Evolutionary conservation across 2,797 vertebrate species (phyloP).

Genomic region (Smutsia temminckii): DNA sequence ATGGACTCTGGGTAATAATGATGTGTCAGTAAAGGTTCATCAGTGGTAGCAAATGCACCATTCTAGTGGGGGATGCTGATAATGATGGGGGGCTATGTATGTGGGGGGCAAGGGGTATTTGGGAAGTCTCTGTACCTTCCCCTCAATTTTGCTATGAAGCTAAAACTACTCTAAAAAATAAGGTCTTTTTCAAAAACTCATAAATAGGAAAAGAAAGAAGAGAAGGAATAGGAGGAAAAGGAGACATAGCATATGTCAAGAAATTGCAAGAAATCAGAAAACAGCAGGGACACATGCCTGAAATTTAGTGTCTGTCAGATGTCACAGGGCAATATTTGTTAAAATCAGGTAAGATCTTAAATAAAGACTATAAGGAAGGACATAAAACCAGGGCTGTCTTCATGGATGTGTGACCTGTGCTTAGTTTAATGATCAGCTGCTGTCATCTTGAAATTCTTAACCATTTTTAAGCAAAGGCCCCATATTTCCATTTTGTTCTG

Average conservation of each 20-base stretch:
- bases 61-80: not conserved
- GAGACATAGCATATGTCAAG: not conserved
- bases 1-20: not conserved
- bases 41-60: not conserved
- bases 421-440: not conserved
- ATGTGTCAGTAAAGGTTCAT: not conserved
- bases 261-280: constrained; percentile 28
- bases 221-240: not conserved
- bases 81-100: not conserved
- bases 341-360: not conserved
- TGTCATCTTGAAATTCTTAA: not conserved
- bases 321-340: not conserved
- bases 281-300: not conserved
- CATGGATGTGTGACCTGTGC: fast-evolving
- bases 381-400: not conserved
- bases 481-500: not conserved
- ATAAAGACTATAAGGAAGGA: not conserved
- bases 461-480: constrained; percentile 22
- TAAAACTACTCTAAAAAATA: not conserved
- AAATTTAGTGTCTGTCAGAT: not conserved
- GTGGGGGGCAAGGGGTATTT: fast-evolving
- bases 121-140: not conserved
- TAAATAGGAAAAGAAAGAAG: not conserved
- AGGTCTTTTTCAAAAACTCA: not conserved
- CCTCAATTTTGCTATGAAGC: not conserved